phyloP scores from a whole-genome alignment of 2,888 invertebrate species.

The Crepidodera aurea region DNA sequence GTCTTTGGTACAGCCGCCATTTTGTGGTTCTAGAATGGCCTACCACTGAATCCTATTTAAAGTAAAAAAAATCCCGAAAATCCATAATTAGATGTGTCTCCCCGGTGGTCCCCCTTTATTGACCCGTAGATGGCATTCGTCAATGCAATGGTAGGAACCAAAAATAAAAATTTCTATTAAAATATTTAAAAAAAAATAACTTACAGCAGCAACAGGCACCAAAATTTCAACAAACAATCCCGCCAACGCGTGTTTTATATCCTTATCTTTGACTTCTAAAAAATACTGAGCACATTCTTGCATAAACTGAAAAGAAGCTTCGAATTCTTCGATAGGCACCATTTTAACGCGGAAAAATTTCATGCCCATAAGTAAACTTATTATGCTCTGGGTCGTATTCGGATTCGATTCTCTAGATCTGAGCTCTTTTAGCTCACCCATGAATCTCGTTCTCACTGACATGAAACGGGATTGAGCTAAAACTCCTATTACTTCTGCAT shows the following conservation, averaged over 20 bases:
- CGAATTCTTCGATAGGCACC: slow-evolving; percentile 99
- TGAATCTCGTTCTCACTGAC: slow-evolving; percentile 91
- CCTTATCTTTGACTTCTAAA: slow-evolving; percentile 96
- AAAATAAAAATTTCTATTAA: too few relatives aligned
- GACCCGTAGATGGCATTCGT: too few relatives aligned
- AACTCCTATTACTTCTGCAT: slow-evolving; percentile 97
- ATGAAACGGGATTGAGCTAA: slow-evolving; percentile 93
- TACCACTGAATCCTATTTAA: too few relatives aligned
- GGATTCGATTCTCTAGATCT: slow-evolving; percentile 89
- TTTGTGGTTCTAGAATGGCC: too few relatives aligned
- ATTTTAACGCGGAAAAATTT: slow-evolving; percentile 96
- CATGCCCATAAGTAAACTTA: slow-evolving; percentile 98
- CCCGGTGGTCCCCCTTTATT: too few relatives aligned
- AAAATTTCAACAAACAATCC: slow-evolving; percentile 98
- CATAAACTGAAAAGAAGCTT: slow-evolving; percentile 97
- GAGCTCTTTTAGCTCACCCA: slow-evolving; percentile 86
- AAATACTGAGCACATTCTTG: slow-evolving; percentile 99
- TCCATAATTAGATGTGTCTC: too few relatives aligned
- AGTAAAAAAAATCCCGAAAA: too few relatives aligned
- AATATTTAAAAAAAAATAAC: too few relatives aligned
- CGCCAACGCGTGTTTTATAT: slow-evolving; percentile 96
- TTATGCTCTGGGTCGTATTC: slow-evolving; percentile 91
- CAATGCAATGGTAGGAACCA: too few relatives aligned
- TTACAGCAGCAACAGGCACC: slow-evolving; percentile 97
- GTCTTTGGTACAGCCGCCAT: too few relatives aligned